A percentile compares a stretch with the other conserved stretches of the same genome.
Conservation (phyloP, 2,797 vertebrate genomes). For the Notolabrus celidotus region DNA sequence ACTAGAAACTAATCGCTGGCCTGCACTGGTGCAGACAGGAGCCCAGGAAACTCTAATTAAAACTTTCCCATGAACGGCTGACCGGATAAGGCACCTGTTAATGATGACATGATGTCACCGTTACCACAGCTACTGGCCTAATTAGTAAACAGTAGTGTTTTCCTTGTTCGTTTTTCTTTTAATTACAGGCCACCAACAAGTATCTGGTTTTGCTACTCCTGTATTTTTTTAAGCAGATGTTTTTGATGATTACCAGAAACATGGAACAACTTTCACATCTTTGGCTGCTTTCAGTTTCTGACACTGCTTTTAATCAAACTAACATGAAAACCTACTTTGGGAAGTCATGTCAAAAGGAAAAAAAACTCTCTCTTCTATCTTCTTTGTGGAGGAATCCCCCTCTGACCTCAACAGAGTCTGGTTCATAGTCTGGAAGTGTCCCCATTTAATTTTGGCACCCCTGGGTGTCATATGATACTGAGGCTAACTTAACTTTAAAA, state of each 20-base stretch:
- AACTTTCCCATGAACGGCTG: slow-evolving; percentile 73
- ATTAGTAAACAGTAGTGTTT: slow-evolving; percentile 80
- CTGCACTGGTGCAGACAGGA: slow-evolving; percentile 40
- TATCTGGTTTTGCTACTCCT: slow-evolving; percentile 32
- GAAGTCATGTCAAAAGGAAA: background rate
- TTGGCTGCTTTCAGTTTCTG: slow-evolving; percentile 16
- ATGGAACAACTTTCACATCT: slow-evolving; percentile 21
- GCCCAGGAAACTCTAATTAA: slow-evolving; percentile 63
- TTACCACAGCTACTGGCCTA: slow-evolving; percentile 75
- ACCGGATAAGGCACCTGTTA: slow-evolving; percentile 80
- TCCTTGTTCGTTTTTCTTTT: slow-evolving; percentile 18
- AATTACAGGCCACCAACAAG: slow-evolving; percentile 53
- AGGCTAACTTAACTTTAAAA: slow-evolving; percentile 38
- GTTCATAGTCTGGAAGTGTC: slow-evolving; percentile 46
- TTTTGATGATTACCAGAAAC: slow-evolving; percentile 50
- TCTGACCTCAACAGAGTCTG: slow-evolving; percentile 23
- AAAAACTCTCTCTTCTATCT: slow-evolving; percentile 12
- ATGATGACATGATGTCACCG: slow-evolving; percentile 76
- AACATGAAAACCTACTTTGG: slow-evolving; percentile 14
- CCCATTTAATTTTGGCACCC: slow-evolving; percentile 32
- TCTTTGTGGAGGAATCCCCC: slow-evolving; percentile 26
- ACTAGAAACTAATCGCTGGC: slow-evolving; percentile 67
- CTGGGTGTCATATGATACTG: slow-evolving; percentile 55
- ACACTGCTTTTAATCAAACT: slow-evolving; percentile 33
- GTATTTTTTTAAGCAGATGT: slow-evolving; percentile 44